Base-by-base conservation (phyloP, 92 coral and sea anemone genomes). In the Zoanthus gigantus region DNA sequence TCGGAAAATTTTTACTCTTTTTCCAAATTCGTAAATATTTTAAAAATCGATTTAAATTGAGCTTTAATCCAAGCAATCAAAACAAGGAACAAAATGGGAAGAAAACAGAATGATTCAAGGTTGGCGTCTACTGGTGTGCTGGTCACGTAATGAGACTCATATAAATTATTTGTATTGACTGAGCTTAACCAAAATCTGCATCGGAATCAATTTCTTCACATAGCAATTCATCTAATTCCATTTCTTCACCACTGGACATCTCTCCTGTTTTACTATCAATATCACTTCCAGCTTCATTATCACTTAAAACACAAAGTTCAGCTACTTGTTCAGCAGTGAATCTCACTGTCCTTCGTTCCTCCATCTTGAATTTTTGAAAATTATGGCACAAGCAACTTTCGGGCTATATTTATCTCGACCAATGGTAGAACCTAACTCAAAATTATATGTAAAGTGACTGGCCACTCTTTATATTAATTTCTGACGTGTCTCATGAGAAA, bases 311-410 rank as follows among this genome's bases (percentile, higher is more conserved):
- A 47, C 79, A 75, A 6, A 75, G n/a, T 50, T 75, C 79, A 15
- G 79, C 79, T 53, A 75, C 79, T 75, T 75, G 58, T 75, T 75
- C 79, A 15, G 79, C 79, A 50, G 79, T 75, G 14, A 75, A 50
- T 4, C 28, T 61, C 32, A 48, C 61, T 75, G 58, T 75, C 63
- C 32, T 15, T 12, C 13, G 61, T 15, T 52, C 50, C 63, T 63
- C 79, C 79, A 75, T 75, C 34, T 75, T 75, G 79, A 14, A 75
- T 50, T 75, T 61, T 61, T 61, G 68, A 61, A 61, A 61, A 61
- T 18, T 61, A n/a, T 61, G 68, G 14, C 68, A 61, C 16, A 61
- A 61, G 68, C 68, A 61, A 61, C 68, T 14, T 61, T 61, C 68
- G n/a, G 16, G 68, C 68, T 61, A 58, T 58, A 58, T 58, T 58